A percentile compares a stretch with the other conserved stretches of the same genome.
Evolutionary conservation across 2,888 invertebrate genomes (phyloP).

Genomic region (Hartigia nigra): DNA sequence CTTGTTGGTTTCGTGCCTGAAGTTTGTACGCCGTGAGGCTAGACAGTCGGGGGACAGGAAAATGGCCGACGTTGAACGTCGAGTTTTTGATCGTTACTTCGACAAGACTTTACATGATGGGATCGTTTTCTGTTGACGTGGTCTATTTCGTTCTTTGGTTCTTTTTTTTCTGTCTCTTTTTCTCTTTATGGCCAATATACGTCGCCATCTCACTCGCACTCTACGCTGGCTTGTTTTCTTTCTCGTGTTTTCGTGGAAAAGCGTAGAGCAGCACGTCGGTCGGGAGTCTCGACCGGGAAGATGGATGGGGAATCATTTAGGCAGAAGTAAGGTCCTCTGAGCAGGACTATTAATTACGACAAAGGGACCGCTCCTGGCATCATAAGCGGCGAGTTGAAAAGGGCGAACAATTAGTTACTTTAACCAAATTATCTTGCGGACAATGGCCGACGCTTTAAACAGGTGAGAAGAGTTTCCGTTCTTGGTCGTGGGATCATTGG

Average conservation of each 20-base stretch:
- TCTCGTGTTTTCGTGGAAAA: slow-evolving; percentile 32
- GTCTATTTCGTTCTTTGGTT: background rate
- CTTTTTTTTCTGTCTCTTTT: slow-evolving; percentile 2
- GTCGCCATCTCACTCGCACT: background rate
- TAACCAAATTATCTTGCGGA: slow-evolving; percentile 64
- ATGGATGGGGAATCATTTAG: slow-evolving; percentile 65
- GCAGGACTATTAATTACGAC: slow-evolving; percentile 65
- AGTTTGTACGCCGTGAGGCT: background rate
- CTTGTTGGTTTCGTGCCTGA: background rate
- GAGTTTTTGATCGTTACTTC: background rate
- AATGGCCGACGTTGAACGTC: background rate
- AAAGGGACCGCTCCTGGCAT: slow-evolving; percentile 58
- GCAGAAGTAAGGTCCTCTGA: slow-evolving; percentile 50
- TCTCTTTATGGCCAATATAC: background rate
- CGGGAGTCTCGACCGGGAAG: slow-evolving; percentile 53
- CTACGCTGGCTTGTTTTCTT: background rate
- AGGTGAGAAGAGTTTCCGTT: slow-evolving; percentile 42
- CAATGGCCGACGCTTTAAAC: slow-evolving; percentile 52
- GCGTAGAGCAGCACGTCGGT: slow-evolving; percentile 37
- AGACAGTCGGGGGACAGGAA: background rate
- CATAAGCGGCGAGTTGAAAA: slow-evolving; percentile 58
- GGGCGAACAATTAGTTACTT: slow-evolving; percentile 65
- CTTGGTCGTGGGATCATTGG: background rate
- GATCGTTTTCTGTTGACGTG: background rate
- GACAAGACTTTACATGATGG: background rate